Base-by-base conservation (phyloP, 2,113 vertebrate species). In the Camelus dromedarius region DNA sequence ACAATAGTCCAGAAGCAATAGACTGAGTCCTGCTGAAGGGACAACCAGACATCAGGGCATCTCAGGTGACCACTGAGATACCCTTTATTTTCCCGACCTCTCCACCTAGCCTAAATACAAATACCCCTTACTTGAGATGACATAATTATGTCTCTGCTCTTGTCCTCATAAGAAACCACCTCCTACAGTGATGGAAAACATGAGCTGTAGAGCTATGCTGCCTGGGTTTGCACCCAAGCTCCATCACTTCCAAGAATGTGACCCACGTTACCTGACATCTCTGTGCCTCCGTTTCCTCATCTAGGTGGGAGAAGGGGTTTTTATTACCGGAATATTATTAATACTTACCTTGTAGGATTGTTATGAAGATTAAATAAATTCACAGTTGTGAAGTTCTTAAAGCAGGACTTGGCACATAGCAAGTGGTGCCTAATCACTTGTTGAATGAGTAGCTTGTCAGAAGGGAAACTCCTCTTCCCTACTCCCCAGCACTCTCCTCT, bases 401-500 rank as follows among this genome's bases (percentile, higher is more conserved):
- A 67, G 38, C 28, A 56, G 32, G 48, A 16, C n/a, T 69, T 35
- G 19, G 12, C 86, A 56, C 38, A 26, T 6, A 89, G 20, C 64
- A 69, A 62, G 70, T 69, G n/a, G 56, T 32, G 2, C n/a, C 3
- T 19, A 7, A 56, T 19, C 42, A 46, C n/a, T 42, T 89, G 58
- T 30, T 24, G 26, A 83, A 38, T 73, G 12, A 91, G 32, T 15
- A 38, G 58, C 1, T 5, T 69, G 1, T 80, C 66, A 32, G 19
- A 22, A 79, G 13, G 10, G 50, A 22, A 54, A 38, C 26, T 54
- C 83, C 85, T n/a, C 50, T 62, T 89, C 30, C 9, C 46, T 18
- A 32, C 10, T 22, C 28, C 2, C 50, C 58, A 13, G n/a, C 0
- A 0, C 7, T 58, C 8, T 1, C 48, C 93, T 46, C 30, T 16